Percentiles rank a stretch among this genome's conserved stretches.
These are phyloP conservation scores for Thelaira solivaga DNA, from an alignment of 2,888 invertebrate genomes.

Conservation along the genomic window DNA sequence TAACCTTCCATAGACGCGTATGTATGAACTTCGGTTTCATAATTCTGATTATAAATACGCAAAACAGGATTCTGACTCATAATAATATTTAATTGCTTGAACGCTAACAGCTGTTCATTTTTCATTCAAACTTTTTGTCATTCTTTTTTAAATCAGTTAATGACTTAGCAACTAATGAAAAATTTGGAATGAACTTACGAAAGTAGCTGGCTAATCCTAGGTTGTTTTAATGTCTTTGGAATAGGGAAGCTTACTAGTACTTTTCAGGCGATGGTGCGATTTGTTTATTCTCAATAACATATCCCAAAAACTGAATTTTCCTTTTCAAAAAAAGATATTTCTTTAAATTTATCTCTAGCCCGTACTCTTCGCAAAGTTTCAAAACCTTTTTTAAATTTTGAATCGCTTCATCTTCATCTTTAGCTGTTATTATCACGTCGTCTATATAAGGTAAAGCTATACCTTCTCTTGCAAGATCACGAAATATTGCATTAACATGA, in stretches of 20 bases:
- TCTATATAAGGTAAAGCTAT: slow-evolving; percentile 65
- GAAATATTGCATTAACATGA: slow-evolving; percentile 62
- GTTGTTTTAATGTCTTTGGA: slow-evolving; percentile 64
- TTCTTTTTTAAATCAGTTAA: slow-evolving; percentile 61
- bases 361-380: slow-evolving; percentile 39
- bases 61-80: slow-evolving; percentile 50
- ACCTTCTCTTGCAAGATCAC: slow-evolving; percentile 35
- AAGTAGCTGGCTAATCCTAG: slow-evolving; percentile 68
- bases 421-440: slow-evolving; percentile 66
- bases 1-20: slow-evolving; percentile 59
- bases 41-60: slow-evolving; percentile 53
- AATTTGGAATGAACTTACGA: slow-evolving; percentile 65
- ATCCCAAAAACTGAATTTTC: slow-evolving; percentile 57
- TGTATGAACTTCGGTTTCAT: slow-evolving; percentile 58
- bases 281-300: slow-evolving; percentile 52
- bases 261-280: slow-evolving; percentile 62
- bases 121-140: slow-evolving; percentile 60
- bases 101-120: slow-evolving; percentile 55
- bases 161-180: slow-evolving; percentile 63
- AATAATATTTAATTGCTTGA: slow-evolving; percentile 58
- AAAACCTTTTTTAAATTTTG: slow-evolving; percentile 48
- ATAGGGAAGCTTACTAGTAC: slow-evolving; percentile 65
- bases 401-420: slow-evolving; percentile 33
- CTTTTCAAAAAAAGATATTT: slow-evolving; percentile 60
- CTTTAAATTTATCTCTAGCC: slow-evolving; percentile 53